Base-by-base conservation (phyloP, 2,797 vertebrate genomes). In the Gallinago solitaria region DNA sequence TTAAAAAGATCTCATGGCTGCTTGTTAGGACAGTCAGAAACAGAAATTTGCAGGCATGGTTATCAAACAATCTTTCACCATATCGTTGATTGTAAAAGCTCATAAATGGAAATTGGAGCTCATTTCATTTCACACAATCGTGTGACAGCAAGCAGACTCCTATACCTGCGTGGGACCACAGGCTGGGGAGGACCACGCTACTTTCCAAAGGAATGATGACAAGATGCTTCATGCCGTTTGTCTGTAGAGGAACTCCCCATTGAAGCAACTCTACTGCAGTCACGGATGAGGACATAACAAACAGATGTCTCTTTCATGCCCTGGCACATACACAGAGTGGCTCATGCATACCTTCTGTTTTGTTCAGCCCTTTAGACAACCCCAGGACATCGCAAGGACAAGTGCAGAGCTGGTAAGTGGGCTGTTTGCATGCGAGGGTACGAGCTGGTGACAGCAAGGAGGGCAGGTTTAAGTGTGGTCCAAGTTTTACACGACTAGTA, bases 11-110 rank as follows among this genome's bases (percentile, higher is more conserved):
- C 35, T 54, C 30, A 35, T 69, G 15, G 18, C 21, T 95, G 37
- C 59, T 93, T 90, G 63, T 82, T 89, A 73, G 45, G 87, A 87
- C 78, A 89, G 51, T 77, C 50, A 93, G 71, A 65, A 87, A 33
- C 35, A 82, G 71, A 88, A 87, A 51, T 33, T 35, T 77, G 30
- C 9, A 18, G n/a, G n/a, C 50, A 63, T 3, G 19, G 59, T 68
- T 91, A 83, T 54, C 77, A 56, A 89, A 53, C 30, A 89, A 53
- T 87, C 77, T 91, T 89, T 89, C 82, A 91, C 51, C 3, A 0
- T 80, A n/a, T 5, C 0, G 0, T 63, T 71, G 59, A 50, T 47
- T 74, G 35, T 33, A 70, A 87, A 81, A 77, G 12, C 10, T 80
- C 64, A 21, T 56, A 86, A 87, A 87, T 32, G 27, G 56, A 51